Conservation (phyloP, 2,888 invertebrate genomes). For the Drosophila tripunctata region DNA sequence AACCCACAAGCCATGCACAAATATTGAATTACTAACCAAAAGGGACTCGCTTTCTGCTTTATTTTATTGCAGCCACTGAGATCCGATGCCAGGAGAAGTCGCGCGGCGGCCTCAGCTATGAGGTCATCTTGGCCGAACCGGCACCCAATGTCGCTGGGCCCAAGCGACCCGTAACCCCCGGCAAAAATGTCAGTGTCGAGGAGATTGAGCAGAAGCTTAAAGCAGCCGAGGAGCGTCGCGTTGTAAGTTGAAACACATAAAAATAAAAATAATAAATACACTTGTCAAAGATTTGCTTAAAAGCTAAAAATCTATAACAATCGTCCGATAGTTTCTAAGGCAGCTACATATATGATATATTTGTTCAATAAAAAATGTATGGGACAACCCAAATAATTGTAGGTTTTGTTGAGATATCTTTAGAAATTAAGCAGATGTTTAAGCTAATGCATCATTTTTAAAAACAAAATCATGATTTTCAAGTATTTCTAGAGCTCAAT, state of each 20-base stretch:
- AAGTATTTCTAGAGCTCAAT: no score
- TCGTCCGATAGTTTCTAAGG: background rate
- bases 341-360: no score
- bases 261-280: background rate
- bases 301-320: no score
- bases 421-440: no score
- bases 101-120: constrained; percentile 95
- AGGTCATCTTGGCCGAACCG: constrained; percentile 95
- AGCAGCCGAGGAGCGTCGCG: constrained; percentile 96
- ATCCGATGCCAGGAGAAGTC: constrained; percentile 97
- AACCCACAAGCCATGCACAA: constrained; percentile 14
- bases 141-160: constrained; percentile 87
- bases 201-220: constrained; percentile 96
- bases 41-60: background rate
- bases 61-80: constrained; percentile 89
- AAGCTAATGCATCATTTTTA: no score
- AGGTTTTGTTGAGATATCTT: no score
- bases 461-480: no score
- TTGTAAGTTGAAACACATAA: constrained; percentile 86
- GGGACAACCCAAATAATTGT: no score
- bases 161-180: constrained; percentile 87
- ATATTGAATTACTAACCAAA: constrained; percentile 60
- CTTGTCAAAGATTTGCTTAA: background rate
- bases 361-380: no score
- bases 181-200: constrained; percentile 91